phyloP scores from a whole-genome alignment of 2,797 vertebrate genomes.

The Botia almorhae region DNA sequence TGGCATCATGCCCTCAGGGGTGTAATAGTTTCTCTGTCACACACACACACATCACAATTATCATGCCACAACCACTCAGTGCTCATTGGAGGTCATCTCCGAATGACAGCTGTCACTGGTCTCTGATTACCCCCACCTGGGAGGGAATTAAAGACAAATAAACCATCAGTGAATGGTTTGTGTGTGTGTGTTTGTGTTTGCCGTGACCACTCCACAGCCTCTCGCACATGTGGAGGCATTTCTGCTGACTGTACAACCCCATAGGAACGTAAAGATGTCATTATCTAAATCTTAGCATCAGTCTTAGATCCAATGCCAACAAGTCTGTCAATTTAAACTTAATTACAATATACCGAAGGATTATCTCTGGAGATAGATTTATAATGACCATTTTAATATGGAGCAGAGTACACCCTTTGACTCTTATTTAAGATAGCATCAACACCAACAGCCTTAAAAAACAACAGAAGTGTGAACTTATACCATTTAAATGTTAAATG shows the following conservation, averaged over 20 bases:
- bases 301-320: constrained; percentile 7
- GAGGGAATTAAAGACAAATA: constrained; percentile 83
- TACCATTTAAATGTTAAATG: not conserved
- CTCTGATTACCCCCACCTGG: constrained; percentile 75
- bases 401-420: not conserved
- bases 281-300: constrained; percentile 16
- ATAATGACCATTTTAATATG: not conserved
- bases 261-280: not conserved
- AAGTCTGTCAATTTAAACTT: not conserved
- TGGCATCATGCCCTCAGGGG: constrained; percentile 74
- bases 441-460: not conserved
- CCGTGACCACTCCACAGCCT: constrained; percentile 58
- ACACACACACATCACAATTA: constrained; percentile 51
- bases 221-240: constrained; percentile 12
- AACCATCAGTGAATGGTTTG: constrained; percentile 62
- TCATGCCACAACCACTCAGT: constrained; percentile 77
- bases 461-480: not conserved
- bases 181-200: constrained; percentile 41
- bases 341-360: constrained; percentile 3
- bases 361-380: constrained; percentile 24
- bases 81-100: constrained; percentile 72
- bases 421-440: not conserved
- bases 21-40: constrained; percentile 70
- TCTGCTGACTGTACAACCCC: constrained; percentile 19
- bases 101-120: constrained; percentile 83